Evolutionary conservation across 2,113 vertebrate species (phyloP), one percentile per base, ranked within the genome.

Genomic region (Morone saxatilis): DNA sequence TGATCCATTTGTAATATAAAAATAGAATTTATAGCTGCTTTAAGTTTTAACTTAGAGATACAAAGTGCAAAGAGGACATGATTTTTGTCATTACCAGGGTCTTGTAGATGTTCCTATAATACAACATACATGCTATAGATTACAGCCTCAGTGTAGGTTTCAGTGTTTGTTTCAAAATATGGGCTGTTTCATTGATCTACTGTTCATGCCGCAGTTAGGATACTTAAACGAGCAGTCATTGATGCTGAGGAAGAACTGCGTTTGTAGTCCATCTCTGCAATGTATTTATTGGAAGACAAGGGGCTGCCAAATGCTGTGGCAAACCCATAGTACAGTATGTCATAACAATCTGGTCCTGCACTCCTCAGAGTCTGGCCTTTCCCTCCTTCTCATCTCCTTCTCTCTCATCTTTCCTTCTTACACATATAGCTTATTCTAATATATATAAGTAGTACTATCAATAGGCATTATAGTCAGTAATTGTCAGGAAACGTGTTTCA

Each of bases 351-450:
- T 45, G 20, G 62, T 60, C 62, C 10, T 48, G 11, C 40, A 7
- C 57, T 31, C 22, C 45, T 71, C 51, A 57, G 60, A 72, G 53
- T 78, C 31, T 43, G 31, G 41, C 7, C 31, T 68, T 38, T 53
- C 47, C 61, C 66, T 40, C 12, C 6, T 38, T 45, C 60, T 71
- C 31, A 16, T 80, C 40, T 63, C 14, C 53, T 66, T 80, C 67
- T 70, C 40, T 54, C 47, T 73, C 56, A 68, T 59, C 36, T 68
- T 69, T 82, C 60, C 50, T 48, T 54, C 74, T 54, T 40, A 78
- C 50, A 61, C 69, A 80, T 89, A 77, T 85, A 70, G 84, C 75
- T 88, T 83, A 83, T 62, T 86, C 60, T 86, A 79, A 76, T 75
- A 73, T 80, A 31, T 78, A 86, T 79, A 76, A 75, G 67, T 57